Evolutionary conservation across 2,113 vertebrate genomes (phyloP).

Genomic region (Rhabdornis inornatus): DNA sequence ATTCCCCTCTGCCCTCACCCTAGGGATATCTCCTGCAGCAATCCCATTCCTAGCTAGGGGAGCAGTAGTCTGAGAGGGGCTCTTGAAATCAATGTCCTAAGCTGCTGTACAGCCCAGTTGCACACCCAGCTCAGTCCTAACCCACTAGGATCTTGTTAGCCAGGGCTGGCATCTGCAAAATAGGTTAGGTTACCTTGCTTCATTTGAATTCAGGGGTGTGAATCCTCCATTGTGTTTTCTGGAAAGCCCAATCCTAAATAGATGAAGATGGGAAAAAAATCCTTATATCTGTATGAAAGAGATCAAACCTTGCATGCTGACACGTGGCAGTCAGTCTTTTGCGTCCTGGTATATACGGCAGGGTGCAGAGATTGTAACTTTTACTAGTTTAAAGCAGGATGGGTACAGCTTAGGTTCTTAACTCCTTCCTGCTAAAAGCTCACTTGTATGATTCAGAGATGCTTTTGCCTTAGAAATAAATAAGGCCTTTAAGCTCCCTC

Average conservation of each 20-base stretch:
- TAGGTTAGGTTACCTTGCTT: background rate
- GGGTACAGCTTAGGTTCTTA: background rate
- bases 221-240: background rate
- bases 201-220: background rate
- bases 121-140: background rate
- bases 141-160: background rate
- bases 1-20: background rate
- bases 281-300: background rate
- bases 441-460: background rate
- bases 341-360: background rate
- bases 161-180: background rate
- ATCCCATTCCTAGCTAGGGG: background rate
- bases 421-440: background rate
- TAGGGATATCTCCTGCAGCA: background rate
- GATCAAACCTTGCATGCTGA: background rate
- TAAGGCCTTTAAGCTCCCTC: background rate
- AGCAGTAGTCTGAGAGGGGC: background rate
- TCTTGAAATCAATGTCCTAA: background rate
- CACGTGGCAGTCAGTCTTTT: background rate
- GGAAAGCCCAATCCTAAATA: background rate
- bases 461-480: constrained; percentile 4
- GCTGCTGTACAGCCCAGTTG: background rate
- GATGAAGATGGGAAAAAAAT: background rate
- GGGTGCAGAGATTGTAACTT: background rate
- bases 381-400: background rate